Evolutionary conservation across 1,140 invertebrate genomes (phyloP).

Genomic region (Pseudomyrmex flavicornis): DNA sequence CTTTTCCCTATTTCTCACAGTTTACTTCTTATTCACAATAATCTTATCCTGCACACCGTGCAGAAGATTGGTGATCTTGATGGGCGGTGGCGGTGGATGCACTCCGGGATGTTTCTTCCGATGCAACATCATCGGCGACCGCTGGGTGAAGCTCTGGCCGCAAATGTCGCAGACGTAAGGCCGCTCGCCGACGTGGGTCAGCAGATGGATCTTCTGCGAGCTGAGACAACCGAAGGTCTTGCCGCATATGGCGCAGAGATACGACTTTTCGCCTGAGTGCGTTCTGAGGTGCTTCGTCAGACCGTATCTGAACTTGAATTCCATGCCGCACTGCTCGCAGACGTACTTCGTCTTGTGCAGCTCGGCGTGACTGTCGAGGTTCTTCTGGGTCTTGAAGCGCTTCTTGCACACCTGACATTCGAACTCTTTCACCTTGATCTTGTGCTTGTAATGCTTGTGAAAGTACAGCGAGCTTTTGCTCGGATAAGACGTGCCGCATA

Average conservation of each 20-base stretch:
- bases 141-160: constrained; percentile 84
- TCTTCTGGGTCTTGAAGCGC: constrained; percentile 83
- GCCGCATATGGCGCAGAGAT: constrained; percentile 87
- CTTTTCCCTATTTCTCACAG: neutral
- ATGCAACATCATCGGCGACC: constrained; percentile 84
- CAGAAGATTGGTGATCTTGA: constrained; percentile 80
- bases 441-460: constrained; percentile 84
- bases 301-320: constrained; percentile 87
- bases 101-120: constrained; percentile 86
- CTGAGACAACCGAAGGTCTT: constrained; percentile 86
- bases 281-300: constrained; percentile 87
- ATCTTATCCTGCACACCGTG: constrained; percentile 80
- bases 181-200: constrained; percentile 85
- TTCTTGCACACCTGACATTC: constrained; percentile 84
- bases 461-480: constrained; percentile 80
- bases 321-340: constrained; percentile 87
- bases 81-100: constrained; percentile 80
- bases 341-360: constrained; percentile 85
- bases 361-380: constrained; percentile 81
- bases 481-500: constrained; percentile 87
- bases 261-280: constrained; percentile 89
- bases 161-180: constrained; percentile 86
- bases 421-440: constrained; percentile 84
- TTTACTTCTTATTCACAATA: constrained; percentile 76
- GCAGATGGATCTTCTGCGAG: constrained; percentile 83